Base-by-base conservation (phyloP, 2,797 vertebrate genomes). In the Sciurus vulgaris region DNA sequence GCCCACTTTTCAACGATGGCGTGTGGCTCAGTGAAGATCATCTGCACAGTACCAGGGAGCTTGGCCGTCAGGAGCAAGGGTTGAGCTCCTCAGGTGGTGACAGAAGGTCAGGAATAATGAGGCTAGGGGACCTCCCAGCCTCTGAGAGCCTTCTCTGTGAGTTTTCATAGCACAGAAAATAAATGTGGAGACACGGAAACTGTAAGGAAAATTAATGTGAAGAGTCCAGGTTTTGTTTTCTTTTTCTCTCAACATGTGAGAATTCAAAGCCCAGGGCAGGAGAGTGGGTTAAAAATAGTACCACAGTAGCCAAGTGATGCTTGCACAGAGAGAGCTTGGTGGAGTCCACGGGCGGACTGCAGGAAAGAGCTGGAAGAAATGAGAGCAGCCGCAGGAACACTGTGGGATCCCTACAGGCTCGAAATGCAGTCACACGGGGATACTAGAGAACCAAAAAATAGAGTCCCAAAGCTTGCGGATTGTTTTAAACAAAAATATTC, bases 141-240 rank as follows among this genome's bases (percentile, higher is more conserved):
- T 82, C 54, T 10, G 30, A 77, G 94, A 97, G 78, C 13, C 47
- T 79, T 67, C 87, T 88, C 89, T 76, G 11, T 15, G 22, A 78
- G 35, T 91, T 69, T 94, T 88, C 73, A 84, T 69, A 91, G 83
- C 95, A 95, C 61, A 78, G 63, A 96, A 97, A 93, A 73, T 84
- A 81, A 89, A 76, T 15, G 1, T 18, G n/a, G 54, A 84, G 44
- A 91, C 54, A 77, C 91, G 79, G 47, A 84, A 89, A 91, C 81
- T 91, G 91, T 89, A 15, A 0, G 65, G 83, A 30, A 94, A 91
- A 94, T 97, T 51, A 85, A 88, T 94, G 70, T 18, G 84, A 94
- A 84, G 38, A 73, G 67, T 89, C 51, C 61, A 86, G 73, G 47
- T 81, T 97, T 89, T 96, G 83, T 91, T 95, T 96, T 67, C 82